Percentiles rank a stretch among this genome's conserved stretches.
phyloP scores from a whole-genome alignment of 2,797 vertebrate species.

The Schizothorax lantsangensis region DNA sequence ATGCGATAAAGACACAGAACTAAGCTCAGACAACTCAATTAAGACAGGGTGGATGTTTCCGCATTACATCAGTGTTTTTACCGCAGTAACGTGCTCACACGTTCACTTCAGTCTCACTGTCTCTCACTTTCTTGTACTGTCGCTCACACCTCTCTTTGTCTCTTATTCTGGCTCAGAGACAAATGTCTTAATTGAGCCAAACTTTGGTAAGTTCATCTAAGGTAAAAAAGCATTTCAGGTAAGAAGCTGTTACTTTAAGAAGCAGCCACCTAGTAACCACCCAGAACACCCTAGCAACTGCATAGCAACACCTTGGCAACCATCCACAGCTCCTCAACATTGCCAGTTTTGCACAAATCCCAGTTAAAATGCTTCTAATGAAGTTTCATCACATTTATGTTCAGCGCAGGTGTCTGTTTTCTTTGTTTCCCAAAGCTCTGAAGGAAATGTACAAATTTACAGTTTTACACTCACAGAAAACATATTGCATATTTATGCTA shows the following conservation, averaged over 20 bases:
- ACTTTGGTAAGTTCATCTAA: background rate
- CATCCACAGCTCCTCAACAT: background rate
- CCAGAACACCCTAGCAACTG: too few relatives aligned
- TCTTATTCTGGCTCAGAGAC: background rate
- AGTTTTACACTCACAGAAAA: background rate
- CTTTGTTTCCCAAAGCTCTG: background rate
- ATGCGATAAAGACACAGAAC: background rate
- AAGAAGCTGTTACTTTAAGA: background rate
- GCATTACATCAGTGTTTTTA: constrained; percentile 7
- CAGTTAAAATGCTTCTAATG: background rate
- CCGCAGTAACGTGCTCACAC: background rate
- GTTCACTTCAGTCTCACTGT: background rate
- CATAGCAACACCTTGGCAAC: background rate
- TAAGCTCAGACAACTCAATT: background rate
- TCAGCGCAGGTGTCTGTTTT: background rate
- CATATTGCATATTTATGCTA: constrained; percentile 16
- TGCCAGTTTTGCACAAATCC: background rate
- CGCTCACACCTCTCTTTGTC: background rate
- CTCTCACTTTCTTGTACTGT: constrained; percentile 1
- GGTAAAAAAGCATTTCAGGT: background rate
- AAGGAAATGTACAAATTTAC: background rate
- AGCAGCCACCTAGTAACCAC: too few relatives aligned
- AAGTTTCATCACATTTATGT: background rate
- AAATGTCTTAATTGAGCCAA: background rate
- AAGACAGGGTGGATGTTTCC: background rate